Evolutionary conservation across 2,888 invertebrate species (phyloP).

Genomic region (Netelia melanura): DNA sequence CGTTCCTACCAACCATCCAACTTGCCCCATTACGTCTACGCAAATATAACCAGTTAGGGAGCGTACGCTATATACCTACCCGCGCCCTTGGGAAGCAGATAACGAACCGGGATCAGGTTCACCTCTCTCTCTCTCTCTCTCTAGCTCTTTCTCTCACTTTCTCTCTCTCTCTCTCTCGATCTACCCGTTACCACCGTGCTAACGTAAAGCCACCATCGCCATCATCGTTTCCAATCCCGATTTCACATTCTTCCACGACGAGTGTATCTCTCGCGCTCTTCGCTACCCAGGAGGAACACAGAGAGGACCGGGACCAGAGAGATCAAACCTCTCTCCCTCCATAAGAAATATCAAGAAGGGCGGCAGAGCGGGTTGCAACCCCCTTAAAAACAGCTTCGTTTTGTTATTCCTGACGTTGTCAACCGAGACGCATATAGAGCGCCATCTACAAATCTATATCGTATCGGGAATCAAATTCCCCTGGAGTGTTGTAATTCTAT

Average conservation of each 20-base stretch:
- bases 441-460: constrained; percentile 6
- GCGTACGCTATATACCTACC: constrained; percentile 68
- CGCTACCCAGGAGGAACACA: neutral
- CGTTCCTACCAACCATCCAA: constrained; percentile 72
- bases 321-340: neutral
- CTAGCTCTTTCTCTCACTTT: constrained; percentile 45
- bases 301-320: neutral
- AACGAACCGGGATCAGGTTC: constrained; percentile 71
- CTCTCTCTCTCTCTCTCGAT: constrained; percentile 47
- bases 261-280: constrained; percentile 31
- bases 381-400: constrained; percentile 51
- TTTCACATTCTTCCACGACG: constrained; percentile 27
- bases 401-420: constrained; percentile 42
- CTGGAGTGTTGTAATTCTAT: neutral
- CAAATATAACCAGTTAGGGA: constrained; percentile 80
- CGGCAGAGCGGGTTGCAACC: neutral
- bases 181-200: constrained; percentile 24
- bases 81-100: constrained; percentile 69
- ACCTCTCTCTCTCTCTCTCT: constrained; percentile 46
- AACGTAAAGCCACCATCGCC: constrained; percentile 4
- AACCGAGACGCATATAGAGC: neutral
- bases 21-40: constrained; percentile 80
- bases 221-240: constrained; percentile 52
- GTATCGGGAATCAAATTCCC: constrained; percentile 1
- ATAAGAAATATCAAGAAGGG: neutral